These are phyloP conservation scores for Tenualosa thibaudeaui DNA, from an alignment of 2,797 vertebrate species.

Conservation along the genomic window DNA sequence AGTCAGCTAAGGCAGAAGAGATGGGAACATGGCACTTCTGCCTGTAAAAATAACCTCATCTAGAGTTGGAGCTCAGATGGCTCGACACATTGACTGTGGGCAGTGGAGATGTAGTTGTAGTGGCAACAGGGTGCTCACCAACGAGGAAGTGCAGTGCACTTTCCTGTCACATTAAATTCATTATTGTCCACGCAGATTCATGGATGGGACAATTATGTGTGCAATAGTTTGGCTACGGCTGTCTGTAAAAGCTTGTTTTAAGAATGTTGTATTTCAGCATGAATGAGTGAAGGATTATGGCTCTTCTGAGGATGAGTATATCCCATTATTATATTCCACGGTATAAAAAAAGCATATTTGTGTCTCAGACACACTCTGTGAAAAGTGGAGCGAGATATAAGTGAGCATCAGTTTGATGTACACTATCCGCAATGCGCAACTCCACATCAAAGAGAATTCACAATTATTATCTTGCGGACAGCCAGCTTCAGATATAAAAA, in stretches of 20 bases:
- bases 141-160: background rate
- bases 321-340: background rate
- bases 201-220: background rate
- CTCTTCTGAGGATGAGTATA: background rate
- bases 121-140: background rate
- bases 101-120: conserved; percentile 33
- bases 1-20: background rate
- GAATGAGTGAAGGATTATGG: no score
- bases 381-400: conserved; percentile 23
- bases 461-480: conserved; percentile 35
- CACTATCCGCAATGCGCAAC: conserved; percentile 63
- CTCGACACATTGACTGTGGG: conserved; percentile 58
- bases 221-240: background rate
- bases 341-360: background rate
- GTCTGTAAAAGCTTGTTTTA: background rate
- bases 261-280: background rate
- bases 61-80: conserved; percentile 59
- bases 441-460: conserved; percentile 63
- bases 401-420: conserved; percentile 11
- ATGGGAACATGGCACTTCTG: background rate
- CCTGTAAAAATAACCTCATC: conserved; percentile 43
- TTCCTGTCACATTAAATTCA: background rate
- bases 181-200: background rate
- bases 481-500: background rate
- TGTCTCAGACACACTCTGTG: background rate